phyloP scores from a whole-genome alignment of 2,113 vertebrate genomes.

The Microtus pennsylvanicus region DNA sequence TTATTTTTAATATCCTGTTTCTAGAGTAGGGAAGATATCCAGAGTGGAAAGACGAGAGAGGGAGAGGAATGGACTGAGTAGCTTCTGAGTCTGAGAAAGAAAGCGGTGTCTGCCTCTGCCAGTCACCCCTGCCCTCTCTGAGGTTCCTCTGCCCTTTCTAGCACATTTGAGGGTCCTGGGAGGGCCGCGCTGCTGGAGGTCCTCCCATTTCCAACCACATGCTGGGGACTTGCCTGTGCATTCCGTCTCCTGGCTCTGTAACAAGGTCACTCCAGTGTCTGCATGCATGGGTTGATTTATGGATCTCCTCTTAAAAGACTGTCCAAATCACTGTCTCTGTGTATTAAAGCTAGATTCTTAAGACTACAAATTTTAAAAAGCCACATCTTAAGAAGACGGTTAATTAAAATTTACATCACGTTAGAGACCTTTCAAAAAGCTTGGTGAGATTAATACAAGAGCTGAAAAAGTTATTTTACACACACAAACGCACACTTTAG shows the following conservation, averaged over 20 bases:
- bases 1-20: background rate
- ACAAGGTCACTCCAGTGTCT: background rate
- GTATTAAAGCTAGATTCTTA: background rate
- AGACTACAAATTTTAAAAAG: background rate
- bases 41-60: background rate
- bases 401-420: background rate
- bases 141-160: background rate
- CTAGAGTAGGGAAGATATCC: conserved; percentile 4
- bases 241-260: background rate
- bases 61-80: background rate
- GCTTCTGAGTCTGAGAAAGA: background rate
- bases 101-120: background rate
- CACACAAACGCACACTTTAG: too few relatives aligned
- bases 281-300: background rate
- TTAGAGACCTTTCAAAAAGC: conserved; percentile 1
- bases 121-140: rapidly evolving
- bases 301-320: background rate
- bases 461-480: background rate
- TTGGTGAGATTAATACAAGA: conserved; percentile 13
- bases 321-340: background rate
- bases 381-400: background rate
- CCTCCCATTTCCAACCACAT: background rate
- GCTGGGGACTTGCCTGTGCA: background rate
- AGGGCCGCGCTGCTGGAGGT: background rate
- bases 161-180: background rate